Base-by-base conservation (phyloP, 1,140 invertebrate species). In the Doryteuthis pealeii region DNA sequence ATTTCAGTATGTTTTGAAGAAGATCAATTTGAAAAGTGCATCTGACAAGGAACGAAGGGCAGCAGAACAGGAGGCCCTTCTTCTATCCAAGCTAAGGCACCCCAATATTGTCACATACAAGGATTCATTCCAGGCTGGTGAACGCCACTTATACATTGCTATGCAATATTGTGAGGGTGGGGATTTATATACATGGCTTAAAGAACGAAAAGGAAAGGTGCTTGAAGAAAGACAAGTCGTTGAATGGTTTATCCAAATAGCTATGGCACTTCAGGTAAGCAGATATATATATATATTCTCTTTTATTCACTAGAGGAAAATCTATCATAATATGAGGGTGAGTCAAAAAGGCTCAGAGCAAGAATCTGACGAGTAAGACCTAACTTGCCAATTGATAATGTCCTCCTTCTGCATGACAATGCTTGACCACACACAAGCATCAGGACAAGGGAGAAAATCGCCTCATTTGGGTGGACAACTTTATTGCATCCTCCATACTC, bases 81-180 rank as follows among this genome's bases (percentile, higher is more conserved):
- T 90, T 15, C 79, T 91, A n/a, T 88, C 87, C 10, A 87, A 88
- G 71, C 80, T 90, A 40, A 89, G 89, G 74, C 90, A 90, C 77
- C 89, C 89, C 45, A 90, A 90, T 78, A 90, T 91, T 76, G 89
- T 90, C 30, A 82, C 87, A 1, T 90, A 90, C 74, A 88, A 89
- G 76, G 89, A 90, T 71, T 90, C 88, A 4, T 91, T 91, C 84
- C 84, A 89, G 45, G 78, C 83, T 14, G 76, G 79, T 43, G 85
- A 88, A 49, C 87, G 88, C 5, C 87, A 82, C 75, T 78, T 91
- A 8, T 89, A 87, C 76, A 90, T 91, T 75, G 89, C 89, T 14
- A 91, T 91, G 90, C 86, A 88, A 75, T 91, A 86, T 72, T 90
- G 89, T 83, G 90, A 90, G 74, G 89, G 88, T 58, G 90, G 90